These are phyloP conservation scores for Stenurella melanura DNA, from an alignment of 2,888 invertebrate genomes.

Conservation along the genomic window DNA sequence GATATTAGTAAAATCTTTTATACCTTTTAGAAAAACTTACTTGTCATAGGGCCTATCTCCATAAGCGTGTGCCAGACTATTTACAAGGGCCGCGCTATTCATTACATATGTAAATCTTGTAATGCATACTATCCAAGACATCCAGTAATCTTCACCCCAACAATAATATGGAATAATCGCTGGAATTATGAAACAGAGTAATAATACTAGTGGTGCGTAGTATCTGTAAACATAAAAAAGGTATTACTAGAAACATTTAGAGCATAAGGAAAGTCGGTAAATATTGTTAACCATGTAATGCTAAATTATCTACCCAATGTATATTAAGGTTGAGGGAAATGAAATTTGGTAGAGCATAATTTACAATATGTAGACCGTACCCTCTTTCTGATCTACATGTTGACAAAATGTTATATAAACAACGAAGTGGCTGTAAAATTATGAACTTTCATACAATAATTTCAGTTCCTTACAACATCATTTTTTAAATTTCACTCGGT, in stretches of 20 bases:
- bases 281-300: not conserved
- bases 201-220: conserved; percentile 85
- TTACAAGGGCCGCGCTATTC: conserved; percentile 94
- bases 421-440: no score
- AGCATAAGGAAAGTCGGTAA: not conserved
- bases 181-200: conserved; percentile 88
- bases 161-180: conserved; percentile 82
- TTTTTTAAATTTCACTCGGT: no score
- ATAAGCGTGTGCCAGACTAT: conserved; percentile 94
- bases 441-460: no score
- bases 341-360: no score
- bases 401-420: no score
- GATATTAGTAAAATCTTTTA: no score
- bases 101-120: conserved; percentile 86
- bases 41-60: conserved; percentile 93
- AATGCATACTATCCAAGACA: conserved; percentile 86
- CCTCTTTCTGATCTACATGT: no score
- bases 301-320: no score
- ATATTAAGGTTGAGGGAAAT: no score
- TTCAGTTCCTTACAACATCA: no score
- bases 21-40: no score
- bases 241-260: not conserved
- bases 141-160: conserved; percentile 80
- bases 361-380: no score
- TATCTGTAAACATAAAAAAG: conserved; percentile 75